These are phyloP conservation scores for Drosophila ochracea DNA, from an alignment of 2,888 invertebrate genomes.

Conservation along the genomic window DNA sequence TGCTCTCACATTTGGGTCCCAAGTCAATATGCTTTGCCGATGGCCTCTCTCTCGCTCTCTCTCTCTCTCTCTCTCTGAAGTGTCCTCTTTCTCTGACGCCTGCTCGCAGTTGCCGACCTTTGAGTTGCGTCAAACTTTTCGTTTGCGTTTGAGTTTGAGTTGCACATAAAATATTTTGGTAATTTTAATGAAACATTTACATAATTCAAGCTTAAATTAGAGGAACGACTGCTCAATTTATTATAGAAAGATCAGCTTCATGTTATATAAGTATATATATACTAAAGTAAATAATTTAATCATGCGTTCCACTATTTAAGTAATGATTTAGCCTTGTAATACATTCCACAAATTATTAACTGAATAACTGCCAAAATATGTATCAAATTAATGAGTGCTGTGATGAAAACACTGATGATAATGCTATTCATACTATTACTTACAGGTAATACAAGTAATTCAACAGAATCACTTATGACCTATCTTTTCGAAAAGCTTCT, in stretches of 20 bases:
- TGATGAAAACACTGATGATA: not conserved
- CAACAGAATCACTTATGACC: not conserved
- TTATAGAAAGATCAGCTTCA: constrained; percentile 5
- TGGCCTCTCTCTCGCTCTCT: constrained; percentile 3
- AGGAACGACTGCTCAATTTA: constrained; percentile 15
- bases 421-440: not conserved
- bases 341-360: not conserved
- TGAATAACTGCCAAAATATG: not conserved
- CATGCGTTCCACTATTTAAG: not conserved
- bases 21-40: constrained; percentile 60
- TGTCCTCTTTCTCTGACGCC: not conserved
- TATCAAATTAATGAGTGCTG: not conserved
- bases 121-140: constrained; percentile 39
- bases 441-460: not conserved
- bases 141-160: constrained; percentile 39
- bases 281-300: not conserved
- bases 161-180: constrained; percentile 58
- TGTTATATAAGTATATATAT: not conserved
- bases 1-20: constrained; percentile 50
- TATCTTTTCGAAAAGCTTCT: not conserved
- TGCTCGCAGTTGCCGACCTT: constrained; percentile 52
- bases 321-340: not conserved
- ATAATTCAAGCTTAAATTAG: constrained; percentile 33
- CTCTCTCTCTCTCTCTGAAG: not conserved
- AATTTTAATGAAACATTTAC: constrained; percentile 55